phyloP scores from a whole-genome alignment of 2,888 invertebrate species.

The Machimus atricapillus region DNA sequence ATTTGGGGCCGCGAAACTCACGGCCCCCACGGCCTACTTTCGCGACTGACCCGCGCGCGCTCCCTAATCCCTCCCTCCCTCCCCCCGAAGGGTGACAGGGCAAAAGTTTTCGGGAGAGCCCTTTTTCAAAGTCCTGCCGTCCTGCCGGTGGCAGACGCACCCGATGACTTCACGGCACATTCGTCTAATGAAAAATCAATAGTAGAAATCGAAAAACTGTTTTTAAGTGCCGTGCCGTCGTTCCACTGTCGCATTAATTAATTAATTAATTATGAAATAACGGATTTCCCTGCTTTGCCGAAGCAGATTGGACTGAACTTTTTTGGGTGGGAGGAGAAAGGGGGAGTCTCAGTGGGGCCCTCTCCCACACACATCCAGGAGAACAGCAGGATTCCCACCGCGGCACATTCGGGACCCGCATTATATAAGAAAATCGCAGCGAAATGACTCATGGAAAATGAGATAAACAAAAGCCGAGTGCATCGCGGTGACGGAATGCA shows the following conservation, averaged over 20 bases:
- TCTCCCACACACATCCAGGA: background rate
- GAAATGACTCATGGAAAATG: background rate
- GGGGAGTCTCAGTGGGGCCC: background rate
- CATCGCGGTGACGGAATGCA: background rate
- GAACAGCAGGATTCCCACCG: no score
- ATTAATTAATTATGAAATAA: constrained; percentile 3
- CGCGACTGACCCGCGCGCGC: background rate
- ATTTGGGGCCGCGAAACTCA: background rate
- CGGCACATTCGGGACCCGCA: background rate
- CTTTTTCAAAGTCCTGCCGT: background rate
- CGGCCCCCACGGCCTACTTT: background rate
- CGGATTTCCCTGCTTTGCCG: background rate
- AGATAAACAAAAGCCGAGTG: background rate
- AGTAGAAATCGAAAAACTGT: background rate
- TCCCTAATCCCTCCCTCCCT: background rate
- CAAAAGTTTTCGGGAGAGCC: background rate
- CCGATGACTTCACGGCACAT: constrained; percentile 19
- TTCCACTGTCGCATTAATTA: background rate
- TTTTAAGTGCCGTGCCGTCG: background rate
- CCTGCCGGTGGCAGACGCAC: background rate
- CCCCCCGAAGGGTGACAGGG: background rate
- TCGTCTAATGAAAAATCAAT: constrained; percentile 25
- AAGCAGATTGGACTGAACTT: background rate
- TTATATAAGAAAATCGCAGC: constrained; percentile 9
- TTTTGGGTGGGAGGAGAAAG: background rate